Evolutionary conservation across 2,797 vertebrate species (phyloP).

Genomic region (Pseudomugil tenellus): DNA sequence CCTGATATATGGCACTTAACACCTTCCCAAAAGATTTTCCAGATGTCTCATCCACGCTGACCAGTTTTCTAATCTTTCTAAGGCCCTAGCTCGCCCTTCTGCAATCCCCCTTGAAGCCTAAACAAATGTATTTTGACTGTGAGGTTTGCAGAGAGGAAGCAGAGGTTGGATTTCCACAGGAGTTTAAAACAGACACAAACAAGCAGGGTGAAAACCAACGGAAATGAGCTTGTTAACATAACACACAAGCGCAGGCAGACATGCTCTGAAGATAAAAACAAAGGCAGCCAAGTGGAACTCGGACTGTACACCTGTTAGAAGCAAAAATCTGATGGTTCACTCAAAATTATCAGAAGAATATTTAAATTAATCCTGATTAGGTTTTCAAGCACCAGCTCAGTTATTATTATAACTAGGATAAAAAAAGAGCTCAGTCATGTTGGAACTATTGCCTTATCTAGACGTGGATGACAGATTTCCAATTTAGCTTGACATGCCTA

Average conservation of each 20-base stretch:
- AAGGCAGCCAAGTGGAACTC: background rate
- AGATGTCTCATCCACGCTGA: constrained; percentile 19
- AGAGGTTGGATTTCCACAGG: constrained; percentile 65
- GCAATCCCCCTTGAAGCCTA: constrained; percentile 71
- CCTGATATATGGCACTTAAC: background rate
- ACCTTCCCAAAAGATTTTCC: constrained; percentile 17
- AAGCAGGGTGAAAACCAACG: constrained; percentile 38
- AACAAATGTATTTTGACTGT: constrained; percentile 79
- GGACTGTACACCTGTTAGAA: background rate
- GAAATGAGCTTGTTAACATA: constrained; percentile 56
- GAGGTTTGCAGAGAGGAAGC: constrained; percentile 61
- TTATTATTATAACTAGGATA: background rate
- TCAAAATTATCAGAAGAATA: background rate
- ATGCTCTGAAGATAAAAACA: background rate
- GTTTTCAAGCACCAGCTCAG: background rate
- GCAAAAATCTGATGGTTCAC: background rate
- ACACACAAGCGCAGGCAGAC: constrained; percentile 16
- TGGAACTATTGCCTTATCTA: background rate
- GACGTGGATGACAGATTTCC: background rate
- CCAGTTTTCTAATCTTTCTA: constrained; percentile 24
- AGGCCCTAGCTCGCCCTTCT: constrained; percentile 20
- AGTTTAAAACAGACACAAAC: constrained; percentile 62
- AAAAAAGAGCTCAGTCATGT: background rate
- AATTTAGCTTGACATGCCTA: background rate
- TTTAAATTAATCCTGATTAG: background rate